phyloP scores from a whole-genome alignment of 2,113 vertebrate genomes.

The Merops nubicus region DNA sequence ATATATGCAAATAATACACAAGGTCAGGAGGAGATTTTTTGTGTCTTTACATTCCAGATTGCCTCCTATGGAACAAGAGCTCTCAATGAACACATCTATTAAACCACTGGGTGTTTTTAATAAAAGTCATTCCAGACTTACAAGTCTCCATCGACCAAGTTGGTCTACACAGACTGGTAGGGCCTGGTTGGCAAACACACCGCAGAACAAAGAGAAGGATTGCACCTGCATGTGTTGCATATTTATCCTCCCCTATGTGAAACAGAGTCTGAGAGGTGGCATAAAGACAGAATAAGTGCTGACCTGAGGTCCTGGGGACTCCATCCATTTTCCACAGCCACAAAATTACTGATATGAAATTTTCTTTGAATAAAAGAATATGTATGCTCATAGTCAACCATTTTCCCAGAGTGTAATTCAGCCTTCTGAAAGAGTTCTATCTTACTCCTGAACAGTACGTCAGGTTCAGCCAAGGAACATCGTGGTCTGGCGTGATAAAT shows the following conservation, averaged over 20 bases:
- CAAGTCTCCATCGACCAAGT: accelerated
- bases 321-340: background rate
- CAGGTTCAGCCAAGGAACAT: background rate
- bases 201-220: background rate
- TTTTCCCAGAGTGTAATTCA: background rate
- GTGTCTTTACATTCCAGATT: background rate
- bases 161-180: background rate
- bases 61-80: background rate
- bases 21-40: background rate
- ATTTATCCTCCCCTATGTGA: background rate
- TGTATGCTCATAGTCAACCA: background rate
- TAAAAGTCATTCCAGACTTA: background rate
- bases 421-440: background rate
- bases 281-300: background rate
- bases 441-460: background rate
- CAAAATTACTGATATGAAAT: background rate
- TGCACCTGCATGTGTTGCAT: accelerated
- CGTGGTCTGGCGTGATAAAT: background rate
- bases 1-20: no score
- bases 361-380: background rate
- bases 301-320: background rate
- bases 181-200: accelerated
- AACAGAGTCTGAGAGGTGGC: background rate
- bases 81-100: background rate
- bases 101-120: background rate